Percentiles rank a stretch among this genome's conserved stretches.
Conservation (phyloP, 1,140 invertebrate species). For the Doryteuthis pealeii region DNA sequence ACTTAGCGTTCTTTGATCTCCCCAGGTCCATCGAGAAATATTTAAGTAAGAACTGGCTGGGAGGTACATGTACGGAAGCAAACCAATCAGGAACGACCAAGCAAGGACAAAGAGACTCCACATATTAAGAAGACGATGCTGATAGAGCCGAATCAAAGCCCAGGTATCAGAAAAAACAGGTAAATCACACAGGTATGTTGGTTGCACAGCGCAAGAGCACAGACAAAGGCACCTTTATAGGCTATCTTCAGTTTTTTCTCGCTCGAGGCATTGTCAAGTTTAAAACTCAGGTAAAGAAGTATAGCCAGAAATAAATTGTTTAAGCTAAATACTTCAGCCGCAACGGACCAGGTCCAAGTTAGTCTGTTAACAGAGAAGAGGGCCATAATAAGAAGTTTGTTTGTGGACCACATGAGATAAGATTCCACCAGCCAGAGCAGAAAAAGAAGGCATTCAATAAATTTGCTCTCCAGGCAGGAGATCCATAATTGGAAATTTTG, state of each 20-base stretch:
- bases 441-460: conserved; percentile 41
- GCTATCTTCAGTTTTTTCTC: conserved; percentile 29
- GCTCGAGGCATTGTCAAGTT: conserved; percentile 32
- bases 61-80: conserved; percentile 53
- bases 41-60: conserved; percentile 41
- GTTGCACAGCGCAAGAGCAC: conserved; percentile 52
- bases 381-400: conserved; percentile 39
- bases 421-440: conserved; percentile 30
- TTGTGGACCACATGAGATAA: conserved; percentile 35
- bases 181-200: conserved; percentile 56
- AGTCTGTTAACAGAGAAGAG: conserved; percentile 45
- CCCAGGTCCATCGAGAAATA: conserved; percentile 53
- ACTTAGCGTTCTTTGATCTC: conserved; percentile 46
- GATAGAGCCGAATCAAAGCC: conserved; percentile 34
- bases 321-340: conserved; percentile 54
- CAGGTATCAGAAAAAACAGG: conserved; percentile 42
- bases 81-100: conserved; percentile 34
- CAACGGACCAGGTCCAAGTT: conserved; percentile 53
- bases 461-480: conserved; percentile 50
- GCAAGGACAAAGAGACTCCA: conserved; percentile 25
- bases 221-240: conserved; percentile 43
- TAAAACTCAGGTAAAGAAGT: conserved; percentile 38
- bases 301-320: conserved; percentile 52
- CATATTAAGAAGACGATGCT: conserved; percentile 20
- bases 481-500: conserved; percentile 35